phyloP scores from a whole-genome alignment of 2,888 invertebrate species.

The Electrophaes corylata region DNA sequence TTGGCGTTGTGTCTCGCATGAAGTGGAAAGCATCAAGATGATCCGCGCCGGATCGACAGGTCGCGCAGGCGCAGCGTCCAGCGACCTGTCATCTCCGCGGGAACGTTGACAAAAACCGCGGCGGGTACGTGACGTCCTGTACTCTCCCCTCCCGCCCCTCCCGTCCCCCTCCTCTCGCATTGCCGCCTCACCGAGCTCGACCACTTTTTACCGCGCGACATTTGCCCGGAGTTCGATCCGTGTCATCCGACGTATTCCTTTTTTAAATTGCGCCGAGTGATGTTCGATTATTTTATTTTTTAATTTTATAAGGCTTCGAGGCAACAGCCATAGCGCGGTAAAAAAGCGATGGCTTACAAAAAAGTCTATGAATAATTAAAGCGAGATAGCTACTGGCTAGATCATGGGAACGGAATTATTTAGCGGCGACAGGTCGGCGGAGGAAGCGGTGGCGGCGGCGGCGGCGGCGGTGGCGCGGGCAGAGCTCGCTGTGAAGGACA shows the following conservation, averaged over 20 bases:
- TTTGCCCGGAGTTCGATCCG: conserved; percentile 85
- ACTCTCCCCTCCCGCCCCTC: conserved; percentile 42
- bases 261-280: conserved; percentile 77
- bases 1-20: conserved; percentile 35
- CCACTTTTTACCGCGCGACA: conserved; percentile 84
- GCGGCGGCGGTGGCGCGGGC: conserved; percentile 60
- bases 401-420: conserved; percentile 82
- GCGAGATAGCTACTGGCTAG: conserved; percentile 82
- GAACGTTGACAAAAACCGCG: conserved; percentile 84
- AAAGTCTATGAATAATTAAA: conserved; percentile 84
- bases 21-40: conserved; percentile 72
- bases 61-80: conserved; percentile 73
- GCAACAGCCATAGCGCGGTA: conserved; percentile 73
- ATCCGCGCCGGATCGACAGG: conserved; percentile 58
- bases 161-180: conserved; percentile 36
- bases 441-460: conserved; percentile 73
- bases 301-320: conserved; percentile 79
- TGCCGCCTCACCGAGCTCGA: conserved; percentile 55
- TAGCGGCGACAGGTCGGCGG: conserved; percentile 77
- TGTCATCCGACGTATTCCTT: conserved; percentile 84
- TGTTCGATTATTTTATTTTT: conserved; percentile 79
- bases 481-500: conserved; percentile 72
- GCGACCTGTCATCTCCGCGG: conserved; percentile 84
- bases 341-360: conserved; percentile 80
- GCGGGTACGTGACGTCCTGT: conserved; percentile 83